These are phyloP conservation scores for Rosalia funebris DNA, from an alignment of 2,888 invertebrate species.

Conservation along the genomic window DNA sequence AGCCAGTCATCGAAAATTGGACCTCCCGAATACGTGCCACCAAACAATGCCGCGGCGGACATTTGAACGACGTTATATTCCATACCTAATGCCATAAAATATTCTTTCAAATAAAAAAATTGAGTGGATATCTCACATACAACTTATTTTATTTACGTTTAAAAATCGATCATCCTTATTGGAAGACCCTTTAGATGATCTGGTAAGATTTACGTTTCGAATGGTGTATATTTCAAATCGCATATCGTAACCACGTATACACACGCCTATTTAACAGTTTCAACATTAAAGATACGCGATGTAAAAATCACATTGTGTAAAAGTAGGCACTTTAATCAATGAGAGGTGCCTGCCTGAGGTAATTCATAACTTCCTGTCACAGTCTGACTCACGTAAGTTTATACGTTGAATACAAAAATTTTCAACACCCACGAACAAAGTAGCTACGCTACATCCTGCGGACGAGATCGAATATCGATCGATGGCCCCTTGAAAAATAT, in stretches of 20 bases:
- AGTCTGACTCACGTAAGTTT: constrained; percentile 51
- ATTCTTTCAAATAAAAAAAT: too few relatives aligned
- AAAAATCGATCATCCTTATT: too few relatives aligned
- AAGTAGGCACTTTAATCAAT: constrained; percentile 30
- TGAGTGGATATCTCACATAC: too few relatives aligned
- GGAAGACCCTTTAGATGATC: too few relatives aligned
- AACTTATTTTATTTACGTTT: too few relatives aligned
- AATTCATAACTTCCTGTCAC: constrained; percentile 54
- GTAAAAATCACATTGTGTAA: constrained; percentile 22
- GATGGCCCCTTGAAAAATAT: constrained; percentile 53
- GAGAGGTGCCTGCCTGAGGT: constrained; percentile 36
- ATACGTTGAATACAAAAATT: constrained; percentile 52
- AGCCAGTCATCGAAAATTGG: too few relatives aligned
- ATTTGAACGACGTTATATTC: too few relatives aligned
- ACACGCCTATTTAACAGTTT: neutral
- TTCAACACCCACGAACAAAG: constrained; percentile 36
- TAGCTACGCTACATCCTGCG: constrained; percentile 54
- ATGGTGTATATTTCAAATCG: too few relatives aligned
- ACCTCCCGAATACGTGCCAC: too few relatives aligned
- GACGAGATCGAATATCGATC: constrained; percentile 58
- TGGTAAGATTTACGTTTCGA: too few relatives aligned
- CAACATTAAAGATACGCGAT: neutral
- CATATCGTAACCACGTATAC: neutral
- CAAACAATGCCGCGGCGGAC: too few relatives aligned
- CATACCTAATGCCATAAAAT: too few relatives aligned